phyloP scores from a whole-genome alignment of 2,113 vertebrate genomes.

The Nesogale talazaci region DNA sequence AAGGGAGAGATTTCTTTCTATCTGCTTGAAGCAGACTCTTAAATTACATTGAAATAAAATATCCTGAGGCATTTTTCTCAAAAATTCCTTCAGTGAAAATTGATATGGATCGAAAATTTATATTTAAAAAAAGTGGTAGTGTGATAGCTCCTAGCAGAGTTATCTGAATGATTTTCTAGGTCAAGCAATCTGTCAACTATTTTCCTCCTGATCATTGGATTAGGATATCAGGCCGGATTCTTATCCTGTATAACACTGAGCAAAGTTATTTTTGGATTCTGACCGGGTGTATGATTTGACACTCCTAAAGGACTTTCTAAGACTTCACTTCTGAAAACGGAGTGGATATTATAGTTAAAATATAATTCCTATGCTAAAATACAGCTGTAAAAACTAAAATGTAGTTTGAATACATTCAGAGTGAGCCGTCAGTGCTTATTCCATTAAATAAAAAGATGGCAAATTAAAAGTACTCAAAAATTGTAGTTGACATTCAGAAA shows the following conservation, averaged over 20 bases:
- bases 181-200: slow-evolving; percentile 63
- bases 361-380: slow-evolving; percentile 66
- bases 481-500: slow-evolving; percentile 78
- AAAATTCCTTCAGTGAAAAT: slow-evolving; percentile 60
- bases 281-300: slow-evolving; percentile 39
- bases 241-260: slow-evolving; percentile 33
- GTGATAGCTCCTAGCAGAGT: slow-evolving; percentile 29
- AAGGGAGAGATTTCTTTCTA: slow-evolving; percentile 21
- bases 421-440: slow-evolving; percentile 57
- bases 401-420: slow-evolving; percentile 74
- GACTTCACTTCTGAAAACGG: slow-evolving; percentile 49
- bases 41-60: slow-evolving; percentile 48
- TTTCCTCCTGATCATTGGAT: slow-evolving; percentile 61
- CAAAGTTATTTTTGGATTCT: slow-evolving; percentile 68
- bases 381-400: slow-evolving; percentile 77
- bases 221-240: slow-evolving; percentile 65
- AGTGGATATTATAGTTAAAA: slow-evolving; percentile 62
- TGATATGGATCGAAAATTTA: slow-evolving; percentile 68
- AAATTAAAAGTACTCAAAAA: slow-evolving; percentile 80
- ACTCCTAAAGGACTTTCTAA: slow-evolving; percentile 54
- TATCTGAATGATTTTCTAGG: slow-evolving; percentile 63
- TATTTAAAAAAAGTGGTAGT: slow-evolving; percentile 34
- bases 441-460: slow-evolving; percentile 78
- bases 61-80: slow-evolving; percentile 52
- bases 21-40: slow-evolving; percentile 48